Base-by-base conservation (phyloP, 2,797 vertebrate genomes). In the Steatocranus sp. region DNA sequence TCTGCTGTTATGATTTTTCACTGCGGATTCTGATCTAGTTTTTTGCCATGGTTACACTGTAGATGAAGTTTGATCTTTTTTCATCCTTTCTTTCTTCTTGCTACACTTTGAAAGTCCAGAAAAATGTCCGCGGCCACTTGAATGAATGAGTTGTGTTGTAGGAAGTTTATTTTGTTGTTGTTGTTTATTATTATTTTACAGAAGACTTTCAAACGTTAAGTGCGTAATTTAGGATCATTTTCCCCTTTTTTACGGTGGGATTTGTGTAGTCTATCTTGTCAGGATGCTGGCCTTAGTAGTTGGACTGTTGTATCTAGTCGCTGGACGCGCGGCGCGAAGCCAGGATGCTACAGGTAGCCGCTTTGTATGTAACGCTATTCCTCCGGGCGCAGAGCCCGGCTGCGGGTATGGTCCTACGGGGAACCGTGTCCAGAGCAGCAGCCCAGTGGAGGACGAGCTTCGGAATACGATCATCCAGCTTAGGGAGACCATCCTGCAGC, bases 351-450 rank as follows among this genome's bases (percentile, higher is more conserved):
- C 96, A 73, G 97, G 97, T 85, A 96, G 96, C 90, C 98, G 97
- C 88, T 99, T 98, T 90, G 97, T 99, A 48, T 99, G 98, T 91
- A 99, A 98, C 32, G 97, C 97, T 46, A 94, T 99, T 80, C 98
- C 98, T 41, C 94, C 96, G 70, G 97, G 97, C 68, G 91, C 94
- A 32, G 95, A 96, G 86, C 82, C 96, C 11, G 97, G 97, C 66
- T 99, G 98, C 93, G 96, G 97, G 11, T 95, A 96, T 85, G 95
- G 96, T 38, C 91, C 97, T 1, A 86, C 94, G 61, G 96, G 96
- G 38, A 96, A 94, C 93, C 95, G 95, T 23, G 92, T 97, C 83
- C 97, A 96, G 89, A 96, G 95, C 86, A 95, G 95, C 82, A 95
- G 94, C 82, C 89, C 97, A 15, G 95, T 96, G 75, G 98, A 99